Percentiles rank a stretch among this genome's conserved stretches.
Evolutionary conservation across 2,888 invertebrate species (phyloP).

Genomic region (Napeogenes inachia): DNA sequence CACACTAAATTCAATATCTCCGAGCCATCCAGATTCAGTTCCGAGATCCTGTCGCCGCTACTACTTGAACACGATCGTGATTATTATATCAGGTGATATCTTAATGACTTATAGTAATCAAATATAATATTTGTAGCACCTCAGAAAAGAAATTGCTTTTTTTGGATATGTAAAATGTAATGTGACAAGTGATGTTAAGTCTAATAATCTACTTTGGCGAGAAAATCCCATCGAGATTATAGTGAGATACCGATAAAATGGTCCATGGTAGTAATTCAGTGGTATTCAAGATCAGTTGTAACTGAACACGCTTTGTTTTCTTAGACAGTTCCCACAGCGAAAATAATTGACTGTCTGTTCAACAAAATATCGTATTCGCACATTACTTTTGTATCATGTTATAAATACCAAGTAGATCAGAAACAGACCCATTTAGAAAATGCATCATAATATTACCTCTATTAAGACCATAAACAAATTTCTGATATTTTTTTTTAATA

Average conservation of each 20-base stretch:
- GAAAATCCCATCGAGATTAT: neutral
- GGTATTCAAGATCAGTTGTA: slow-evolving; percentile 63
- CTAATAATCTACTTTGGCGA: no score
- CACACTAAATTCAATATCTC: slow-evolving; percentile 74
- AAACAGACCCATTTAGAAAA: slow-evolving; percentile 6
- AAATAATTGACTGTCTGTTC: slow-evolving; percentile 70
- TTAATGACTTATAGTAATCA: no score
- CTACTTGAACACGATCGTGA: slow-evolving; percentile 14
- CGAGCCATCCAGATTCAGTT: slow-evolving; percentile 34
- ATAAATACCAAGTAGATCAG: slow-evolving; percentile 24
- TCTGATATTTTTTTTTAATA: no score
- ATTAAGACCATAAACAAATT: no score
- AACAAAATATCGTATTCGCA: slow-evolving; percentile 62
- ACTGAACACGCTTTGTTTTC: slow-evolving; percentile 72
- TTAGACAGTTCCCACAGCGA: slow-evolving; percentile 72
- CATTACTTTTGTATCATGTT: slow-evolving; percentile 31
- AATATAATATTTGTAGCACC: no score
- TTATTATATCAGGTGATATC: no score
- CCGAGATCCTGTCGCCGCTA: slow-evolving; percentile 28
- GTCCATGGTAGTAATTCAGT: slow-evolving; percentile 34
- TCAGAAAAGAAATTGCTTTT: no score
- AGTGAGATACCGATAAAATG: slow-evolving; percentile 22
- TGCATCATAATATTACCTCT: no score
- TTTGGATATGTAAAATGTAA: no score
- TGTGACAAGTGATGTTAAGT: no score